Base-by-base conservation (phyloP, 2,888 invertebrate genomes). In the Acleris cristana region DNA sequence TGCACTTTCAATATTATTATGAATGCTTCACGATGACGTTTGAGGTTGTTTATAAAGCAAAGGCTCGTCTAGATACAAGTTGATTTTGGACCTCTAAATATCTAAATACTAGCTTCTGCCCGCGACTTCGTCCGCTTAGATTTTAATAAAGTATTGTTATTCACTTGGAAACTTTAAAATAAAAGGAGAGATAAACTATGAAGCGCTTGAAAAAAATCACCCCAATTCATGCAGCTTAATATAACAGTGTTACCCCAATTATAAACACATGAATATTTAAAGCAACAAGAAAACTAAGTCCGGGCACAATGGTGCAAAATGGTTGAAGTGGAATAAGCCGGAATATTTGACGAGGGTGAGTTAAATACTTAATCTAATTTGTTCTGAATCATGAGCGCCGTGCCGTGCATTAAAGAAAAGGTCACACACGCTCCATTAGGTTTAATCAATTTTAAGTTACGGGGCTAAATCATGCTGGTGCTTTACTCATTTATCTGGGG, bases 331-430 rank as follows among this genome's bases (percentile, higher is more conserved):
- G 63, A 63, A 63, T 67, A 63, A 67, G 26, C 62, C 63, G 12
- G 49, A 67, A 67, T 63, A 54, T 58, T 67, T 67, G 67, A 67
- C 58, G 67, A 67, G 67, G 67, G 67, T 67, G 58, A 58, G 53
- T 52, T 58, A 67, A 67, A 67, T 63, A 67, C 62, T 63, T 67
- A 67, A 67, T 63, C 48, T 58, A 26, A 63, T 67, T 58, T 40
- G 40, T 40, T 40, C 40, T 40, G 40, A 67, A 19, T 16, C 51
- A 18, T 14, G 57, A 49, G 21, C 51, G 62, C 57, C n/a, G 57
- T 40, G 48, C 51, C 30, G 16, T 40, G 63, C 58, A 48, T 44
- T 62, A 58, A 49, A 34, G 57, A 6, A 57, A 56, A 53, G 67
- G 58, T 48, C 53, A 53, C 53, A 57, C 53, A 34, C 62, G 62